Evolutionary conservation across 2,113 vertebrate species (phyloP), one percentile per base, ranked within the genome.

Genomic region (Brienomyrus longianalis): DNA sequence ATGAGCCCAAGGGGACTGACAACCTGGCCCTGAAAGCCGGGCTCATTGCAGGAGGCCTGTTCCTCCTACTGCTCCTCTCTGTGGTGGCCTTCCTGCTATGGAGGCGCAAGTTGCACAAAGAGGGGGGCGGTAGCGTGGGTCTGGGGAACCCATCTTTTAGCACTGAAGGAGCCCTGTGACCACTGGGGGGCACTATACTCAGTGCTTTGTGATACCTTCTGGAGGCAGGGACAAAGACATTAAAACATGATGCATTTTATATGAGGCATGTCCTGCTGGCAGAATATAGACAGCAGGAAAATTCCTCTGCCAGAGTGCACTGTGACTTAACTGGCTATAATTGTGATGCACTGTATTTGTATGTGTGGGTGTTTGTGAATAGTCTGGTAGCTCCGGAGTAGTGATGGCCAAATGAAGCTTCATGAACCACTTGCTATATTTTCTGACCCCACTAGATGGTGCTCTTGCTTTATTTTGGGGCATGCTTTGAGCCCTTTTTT

Each of bases 111-210:
- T 1, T 90, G 5, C 80, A 90, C 90, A 96, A 94, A 0, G 83
- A 89, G 23, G 91, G 92, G 80, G 89, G 83, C 62, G 89, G 92
- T 48, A 23, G 2, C 1, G 91, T 94, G 45, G 95, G 93, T 89
- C 91, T 95, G 0, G 91, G 95, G 23, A 96, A 96, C 89, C 95
- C 95, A 35, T 95, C 93, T 7, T 96, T 89, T 92, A 95, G 90
- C 0, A 87, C 52, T 77, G 91, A 92, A 62, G 94, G 92, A 88
- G 90, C 90, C 1, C 88, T 95, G 89, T 96, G 89, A 83, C 35
- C 43, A 77, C 47, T 66, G 27, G 31, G 2, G 9, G 31, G 21
- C 19, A 13, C 52, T 43, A 27, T 39, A n/a, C 50, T 54, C 11
- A 35, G 31, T 31, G 84, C 4, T 17, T 35, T n/a, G 43, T 85